Evolutionary conservation across 2,797 vertebrate genomes (phyloP), one percentile per base, ranked within the genome.

Genomic region (Novumbra hubbsi): DNA sequence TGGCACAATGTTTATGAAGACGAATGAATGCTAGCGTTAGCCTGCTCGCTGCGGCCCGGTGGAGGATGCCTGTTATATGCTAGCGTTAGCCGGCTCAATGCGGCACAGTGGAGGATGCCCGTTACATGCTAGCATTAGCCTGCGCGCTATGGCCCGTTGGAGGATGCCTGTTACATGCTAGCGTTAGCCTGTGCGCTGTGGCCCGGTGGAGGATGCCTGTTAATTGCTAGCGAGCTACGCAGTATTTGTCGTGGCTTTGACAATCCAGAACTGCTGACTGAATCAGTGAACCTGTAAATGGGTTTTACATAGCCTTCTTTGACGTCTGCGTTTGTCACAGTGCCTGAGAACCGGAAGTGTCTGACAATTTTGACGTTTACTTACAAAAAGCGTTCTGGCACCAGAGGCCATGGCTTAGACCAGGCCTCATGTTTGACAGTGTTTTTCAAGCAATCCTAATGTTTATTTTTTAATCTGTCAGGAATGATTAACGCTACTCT

Each of bases 1-100:
- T 68, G 88, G 88, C 84, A 83, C 34, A 83, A 87, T 86, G 89
- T 87, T 87, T 85, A 90, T 87, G 86, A 89, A 85, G 87, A 87
- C 86, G 88, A 86, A 87, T 85, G 87, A 87, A 86, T 52, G 34
- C 85, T 75, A 73, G 82, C 78, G 79, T 75, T 81, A 77, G 82
- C 82, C 80, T 78, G 75, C 41, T 2, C 9, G 3, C 80, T 79
- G 82, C 80, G 85, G 79, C 76, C 73, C 77, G 71, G 75, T 75
- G 52, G 69, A 72, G 69, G 73, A 73, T 78, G 71, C 75, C 74
- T 75, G 28, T 79, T 66, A 64, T 52, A 74, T 1, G 41, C 41
- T 45, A 8, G 41, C 41, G 6, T 7, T 8, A 45, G 1, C 11
- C 3, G 41, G 9, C 41, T 2, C 9, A 14, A 79, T 79, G 82